A percentile compares a stretch with the other conserved stretches of the same genome.
These are phyloP conservation scores for Melipona bicolor DNA, from an alignment of 2,888 invertebrate species.

Conservation along the genomic window DNA sequence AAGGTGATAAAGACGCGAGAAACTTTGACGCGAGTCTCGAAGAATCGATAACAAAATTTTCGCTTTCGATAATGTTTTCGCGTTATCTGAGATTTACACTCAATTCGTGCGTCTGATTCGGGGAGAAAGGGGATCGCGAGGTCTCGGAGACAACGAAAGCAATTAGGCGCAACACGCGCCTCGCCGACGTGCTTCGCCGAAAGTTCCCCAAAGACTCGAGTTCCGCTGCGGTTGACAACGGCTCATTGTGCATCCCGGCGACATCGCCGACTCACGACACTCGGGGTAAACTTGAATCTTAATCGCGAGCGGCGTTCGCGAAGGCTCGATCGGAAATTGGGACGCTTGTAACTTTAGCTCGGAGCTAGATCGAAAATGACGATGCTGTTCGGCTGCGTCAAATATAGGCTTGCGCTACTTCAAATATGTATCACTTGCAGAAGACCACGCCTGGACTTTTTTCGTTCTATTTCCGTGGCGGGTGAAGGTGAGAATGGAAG, in stretches of 20 bases:
- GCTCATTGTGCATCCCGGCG: slow-evolving; percentile 51
- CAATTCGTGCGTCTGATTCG: slow-evolving; percentile 8
- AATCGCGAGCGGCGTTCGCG: background rate
- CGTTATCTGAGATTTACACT: background rate
- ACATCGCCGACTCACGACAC: no score
- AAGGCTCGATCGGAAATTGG: background rate
- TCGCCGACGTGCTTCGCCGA: slow-evolving; percentile 18
- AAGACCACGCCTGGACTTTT: no score
- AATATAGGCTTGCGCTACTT: background rate
- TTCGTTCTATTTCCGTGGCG: background rate
- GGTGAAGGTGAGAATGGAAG: background rate
- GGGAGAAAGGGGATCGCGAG: slow-evolving; percentile 22
- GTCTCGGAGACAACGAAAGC: slow-evolving; percentile 53
- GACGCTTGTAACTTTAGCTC: background rate
- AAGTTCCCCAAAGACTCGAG: slow-evolving; percentile 63
- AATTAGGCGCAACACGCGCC: slow-evolving; percentile 57
- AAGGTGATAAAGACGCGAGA: background rate
- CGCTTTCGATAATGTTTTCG: no score
- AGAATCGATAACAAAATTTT: background rate
- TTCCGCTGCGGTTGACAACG: slow-evolving; percentile 59
- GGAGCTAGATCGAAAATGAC: background rate
- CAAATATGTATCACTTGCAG: background rate
- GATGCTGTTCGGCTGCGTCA: background rate
- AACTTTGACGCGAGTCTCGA: background rate
- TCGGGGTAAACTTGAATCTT: background rate